Evolutionary conservation across 2,797 vertebrate genomes (phyloP), one percentile per base, ranked within the genome.

Genomic region (Zenarchopterus dispar): DNA sequence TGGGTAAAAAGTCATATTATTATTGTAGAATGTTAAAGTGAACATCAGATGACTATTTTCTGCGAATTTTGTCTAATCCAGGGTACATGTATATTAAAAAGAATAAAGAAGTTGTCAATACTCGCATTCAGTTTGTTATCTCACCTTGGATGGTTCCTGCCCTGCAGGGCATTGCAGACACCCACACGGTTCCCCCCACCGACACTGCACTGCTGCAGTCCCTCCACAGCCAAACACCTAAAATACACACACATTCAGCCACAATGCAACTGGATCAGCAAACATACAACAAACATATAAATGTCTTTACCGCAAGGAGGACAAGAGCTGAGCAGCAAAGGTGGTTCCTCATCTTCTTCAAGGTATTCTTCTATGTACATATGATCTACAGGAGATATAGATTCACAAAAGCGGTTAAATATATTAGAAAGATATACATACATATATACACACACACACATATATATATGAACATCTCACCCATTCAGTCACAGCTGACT

Each of bases 301-400:
- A 26, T 3, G 65, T 15, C 70, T 72, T 84, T 87, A 93, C 94
- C 78, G 85, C 78, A 64, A 94, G 82, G 71, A 93, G 86, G 82
- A 93, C 70, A n/a, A 93, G 81, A 86, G 88, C 82, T 52, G 91
- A 89, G 85, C 91, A 90, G 91, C 75, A 92, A 84, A 93, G 93
- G 93, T 89, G 92, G 92, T 92, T 94, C 94, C 67, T 94, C 93
- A 84, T 93, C 93, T 85, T 94, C 92, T 91, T 94, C 92, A 92
- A 89, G 64, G 86, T 90, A 87, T 89, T 93, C 91, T 77, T 92
- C 90, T 93, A 91, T 92, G 84, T 83, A 56, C 93, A 94, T 94
- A 94, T 86, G 92, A 93, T 89, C 93, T 94, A 69, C 1, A 33
- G 46, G 18, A 57, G 21, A 42, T 0, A 46, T 0, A 48, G 11